These are phyloP conservation scores for Neotragus pygmaeus DNA, from an alignment of 2,113 vertebrate genomes.

Conservation along the genomic window DNA sequence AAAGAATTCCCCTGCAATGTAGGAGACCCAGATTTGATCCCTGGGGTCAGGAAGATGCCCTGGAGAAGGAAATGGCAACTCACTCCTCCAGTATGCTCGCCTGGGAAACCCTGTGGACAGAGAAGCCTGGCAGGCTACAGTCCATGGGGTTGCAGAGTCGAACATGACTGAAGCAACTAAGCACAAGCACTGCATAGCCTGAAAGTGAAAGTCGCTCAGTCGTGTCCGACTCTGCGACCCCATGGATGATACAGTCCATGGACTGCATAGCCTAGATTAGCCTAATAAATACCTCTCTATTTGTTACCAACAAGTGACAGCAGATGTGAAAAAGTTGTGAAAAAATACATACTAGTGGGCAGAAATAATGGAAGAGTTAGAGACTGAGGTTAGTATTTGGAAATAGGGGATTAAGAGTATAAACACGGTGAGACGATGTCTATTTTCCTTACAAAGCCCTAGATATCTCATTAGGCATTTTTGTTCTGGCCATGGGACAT, in stretches of 20 bases:
- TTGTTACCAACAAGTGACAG: not conserved
- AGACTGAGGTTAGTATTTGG: not conserved
- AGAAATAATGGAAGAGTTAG: not conserved
- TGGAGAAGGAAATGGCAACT: not conserved
- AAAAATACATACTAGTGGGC: not conserved
- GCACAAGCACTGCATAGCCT: not conserved
- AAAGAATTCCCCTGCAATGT: not conserved
- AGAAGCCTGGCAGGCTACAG: not conserved
- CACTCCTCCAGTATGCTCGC: not conserved
- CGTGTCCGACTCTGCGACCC: accelerated
- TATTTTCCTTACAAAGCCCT: not conserved
- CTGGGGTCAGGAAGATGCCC: not conserved
- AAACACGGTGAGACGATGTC: not conserved
- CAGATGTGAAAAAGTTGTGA: not conserved
- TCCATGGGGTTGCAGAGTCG: not conserved
- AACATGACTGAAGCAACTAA: not conserved
- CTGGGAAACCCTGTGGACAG: not conserved
- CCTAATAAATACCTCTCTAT: not conserved
- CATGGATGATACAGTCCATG: not conserved
- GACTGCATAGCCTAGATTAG: not conserved
- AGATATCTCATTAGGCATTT: not conserved
- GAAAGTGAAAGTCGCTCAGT: not conserved
- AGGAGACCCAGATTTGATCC: not conserved
- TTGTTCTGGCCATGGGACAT: not conserved
- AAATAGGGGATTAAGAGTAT: not conserved